Evolutionary conservation across 1,140 invertebrate genomes (phyloP).

Genomic region (Antheraea mylitta): DNA sequence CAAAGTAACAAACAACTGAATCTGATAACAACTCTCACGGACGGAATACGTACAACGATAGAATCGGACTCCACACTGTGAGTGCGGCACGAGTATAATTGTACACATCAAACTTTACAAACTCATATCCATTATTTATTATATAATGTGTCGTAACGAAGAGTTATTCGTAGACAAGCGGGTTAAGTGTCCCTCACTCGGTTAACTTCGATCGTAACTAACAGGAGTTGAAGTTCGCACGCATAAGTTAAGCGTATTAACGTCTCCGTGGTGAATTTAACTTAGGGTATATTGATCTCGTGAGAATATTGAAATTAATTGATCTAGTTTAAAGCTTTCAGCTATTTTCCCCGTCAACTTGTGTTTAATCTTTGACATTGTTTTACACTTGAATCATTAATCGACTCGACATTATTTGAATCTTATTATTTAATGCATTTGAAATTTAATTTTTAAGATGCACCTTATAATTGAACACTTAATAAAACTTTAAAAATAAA

Average conservation of each 20-base stretch:
- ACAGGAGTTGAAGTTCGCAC: conserved; percentile 48
- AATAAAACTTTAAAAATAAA: neutral
- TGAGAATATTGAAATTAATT: conserved; percentile 45
- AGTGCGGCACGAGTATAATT: conserved; percentile 31
- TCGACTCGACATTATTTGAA: neutral
- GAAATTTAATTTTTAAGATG: too few relatives aligned
- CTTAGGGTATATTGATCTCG: conserved; percentile 46
- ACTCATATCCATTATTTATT: conserved; percentile 46
- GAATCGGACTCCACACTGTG: conserved; percentile 36
- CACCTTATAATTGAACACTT: neutral
- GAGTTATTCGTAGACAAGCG: conserved; percentile 25
- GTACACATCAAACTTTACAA: conserved; percentile 28
- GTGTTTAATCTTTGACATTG: conserved; percentile 8
- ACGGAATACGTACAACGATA: conserved; percentile 40
- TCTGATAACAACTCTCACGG: conserved; percentile 57
- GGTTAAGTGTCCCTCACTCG: conserved; percentile 35
- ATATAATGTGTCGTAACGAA: conserved; percentile 31
- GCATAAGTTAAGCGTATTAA: conserved; percentile 61
- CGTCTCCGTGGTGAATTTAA: conserved; percentile 45
- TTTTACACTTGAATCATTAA: neutral
- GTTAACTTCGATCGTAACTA: conserved; percentile 52
- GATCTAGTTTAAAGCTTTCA: conserved; percentile 31
- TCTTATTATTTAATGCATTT: too few relatives aligned
- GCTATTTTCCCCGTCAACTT: conserved; percentile 16
- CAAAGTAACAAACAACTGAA: conserved; percentile 50